These are phyloP conservation scores for Globicephala melas DNA, from an alignment of 2,113 vertebrate species.

Conservation along the genomic window DNA sequence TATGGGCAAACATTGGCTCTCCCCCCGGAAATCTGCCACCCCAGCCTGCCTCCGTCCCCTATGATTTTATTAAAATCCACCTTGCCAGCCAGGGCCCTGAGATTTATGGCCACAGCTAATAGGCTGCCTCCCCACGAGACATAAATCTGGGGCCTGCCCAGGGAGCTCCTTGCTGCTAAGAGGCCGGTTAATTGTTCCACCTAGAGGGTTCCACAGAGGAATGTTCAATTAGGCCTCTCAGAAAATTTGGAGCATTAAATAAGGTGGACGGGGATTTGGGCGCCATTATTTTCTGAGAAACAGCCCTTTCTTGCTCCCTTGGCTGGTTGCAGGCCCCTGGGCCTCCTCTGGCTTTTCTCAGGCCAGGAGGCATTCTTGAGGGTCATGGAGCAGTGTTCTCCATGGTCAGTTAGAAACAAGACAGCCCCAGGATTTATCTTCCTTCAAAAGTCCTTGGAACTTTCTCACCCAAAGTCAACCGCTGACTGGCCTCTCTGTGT, in stretches of 20 bases:
- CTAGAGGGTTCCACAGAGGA: conserved; percentile 74
- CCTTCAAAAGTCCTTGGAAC: background rate
- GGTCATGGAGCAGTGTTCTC: background rate
- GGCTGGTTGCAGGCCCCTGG: background rate
- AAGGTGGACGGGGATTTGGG: conserved; percentile 62
- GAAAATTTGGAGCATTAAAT: conserved; percentile 76
- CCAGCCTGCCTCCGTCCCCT: conserved; percentile 80
- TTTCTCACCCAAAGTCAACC: background rate
- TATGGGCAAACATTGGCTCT: conserved; percentile 84
- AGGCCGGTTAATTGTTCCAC: conserved; percentile 79
- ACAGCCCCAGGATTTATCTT: background rate
- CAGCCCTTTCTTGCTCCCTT: background rate
- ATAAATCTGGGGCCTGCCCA: conserved; percentile 82
- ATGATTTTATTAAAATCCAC: conserved; percentile 87
- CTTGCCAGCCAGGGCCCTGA: conserved; percentile 80
- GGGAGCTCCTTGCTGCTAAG: conserved; percentile 80
- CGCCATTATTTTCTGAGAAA: conserved; percentile 56
- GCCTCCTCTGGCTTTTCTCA: background rate
- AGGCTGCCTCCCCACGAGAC: conserved; percentile 84
- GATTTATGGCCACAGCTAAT: conserved; percentile 85
- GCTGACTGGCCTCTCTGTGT: fast-evolving
- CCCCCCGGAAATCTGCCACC: conserved; percentile 80
- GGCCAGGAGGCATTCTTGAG: background rate
- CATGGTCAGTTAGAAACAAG: background rate
- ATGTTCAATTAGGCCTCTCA: conserved; percentile 72